phyloP scores from a whole-genome alignment of 1,140 invertebrate species.

The Adoxophyes honmai region DNA sequence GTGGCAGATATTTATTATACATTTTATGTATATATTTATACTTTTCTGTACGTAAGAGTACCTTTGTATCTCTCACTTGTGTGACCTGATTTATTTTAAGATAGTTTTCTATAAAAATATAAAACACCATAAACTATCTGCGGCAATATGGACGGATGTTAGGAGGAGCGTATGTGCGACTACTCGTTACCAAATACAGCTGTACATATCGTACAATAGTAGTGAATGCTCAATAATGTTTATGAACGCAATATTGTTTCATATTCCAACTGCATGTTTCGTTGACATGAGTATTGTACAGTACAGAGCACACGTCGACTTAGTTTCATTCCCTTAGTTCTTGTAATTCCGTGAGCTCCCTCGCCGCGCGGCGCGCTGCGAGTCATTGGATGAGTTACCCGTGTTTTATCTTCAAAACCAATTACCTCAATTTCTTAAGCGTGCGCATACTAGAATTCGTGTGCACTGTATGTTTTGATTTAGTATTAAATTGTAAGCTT shows the following conservation, averaged over 20 bases:
- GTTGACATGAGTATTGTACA: slow-evolving; percentile 29
- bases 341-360: not conserved
- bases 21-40: slow-evolving; percentile 31
- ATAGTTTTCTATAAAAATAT: slow-evolving; percentile 52
- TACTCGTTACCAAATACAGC: slow-evolving; percentile 59
- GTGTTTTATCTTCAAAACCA: slow-evolving; percentile 67
- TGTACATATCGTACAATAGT: slow-evolving; percentile 46
- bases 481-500: slow-evolving; percentile 63
- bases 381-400: slow-evolving; percentile 70
- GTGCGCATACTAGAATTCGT: slow-evolving; percentile 46
- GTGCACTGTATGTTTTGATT: slow-evolving; percentile 51
- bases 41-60: slow-evolving; percentile 26
- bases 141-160: slow-evolving; percentile 24
- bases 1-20: slow-evolving; percentile 26
- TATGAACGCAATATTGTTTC: slow-evolving; percentile 24
- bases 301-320: slow-evolving; percentile 7
- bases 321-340: slow-evolving; percentile 2
- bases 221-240: slow-evolving; percentile 40
- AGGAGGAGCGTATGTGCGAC: slow-evolving; percentile 43
- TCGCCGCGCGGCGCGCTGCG: slow-evolving; percentile 24
- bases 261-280: slow-evolving; percentile 32
- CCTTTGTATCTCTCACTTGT: slow-evolving; percentile 54
- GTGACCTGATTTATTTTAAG: slow-evolving; percentile 75
- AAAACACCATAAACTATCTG: slow-evolving; percentile 47
- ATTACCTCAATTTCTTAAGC: slow-evolving; percentile 74